Evolutionary conservation across 2,113 vertebrate species (phyloP).

Genomic region (Gasterosteus nipponicus): DNA sequence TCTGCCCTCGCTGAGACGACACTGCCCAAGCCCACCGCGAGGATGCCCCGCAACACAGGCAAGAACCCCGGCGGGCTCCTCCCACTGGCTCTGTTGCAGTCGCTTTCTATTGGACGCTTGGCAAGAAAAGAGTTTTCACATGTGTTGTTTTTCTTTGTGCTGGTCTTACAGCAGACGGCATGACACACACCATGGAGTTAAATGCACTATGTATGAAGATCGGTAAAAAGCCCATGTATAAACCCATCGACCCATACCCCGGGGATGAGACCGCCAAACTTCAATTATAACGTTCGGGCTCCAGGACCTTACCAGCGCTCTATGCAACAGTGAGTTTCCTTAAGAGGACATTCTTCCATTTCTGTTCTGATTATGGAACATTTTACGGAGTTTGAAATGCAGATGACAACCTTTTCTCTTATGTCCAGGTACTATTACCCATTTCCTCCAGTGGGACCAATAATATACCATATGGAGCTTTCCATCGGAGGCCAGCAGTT

Average conservation of each 20-base stretch:
- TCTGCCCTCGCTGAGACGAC: conserved; percentile 90
- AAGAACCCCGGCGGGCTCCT: conserved; percentile 86
- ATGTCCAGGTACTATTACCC: conserved; percentile 94
- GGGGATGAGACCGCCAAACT: conserved; percentile 91
- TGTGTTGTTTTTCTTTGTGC: not conserved
- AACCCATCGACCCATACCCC: conserved; percentile 93
- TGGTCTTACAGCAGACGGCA: conserved; percentile 83
- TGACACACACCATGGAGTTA: conserved; percentile 93
- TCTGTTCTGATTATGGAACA: not conserved
- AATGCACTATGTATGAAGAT: conserved; percentile 97
- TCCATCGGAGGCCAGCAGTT: conserved; percentile 97
- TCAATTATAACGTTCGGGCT: conserved; percentile 90
- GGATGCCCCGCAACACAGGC: conserved; percentile 87
- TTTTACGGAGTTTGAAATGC: not conserved
- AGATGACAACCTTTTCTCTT: not conserved
- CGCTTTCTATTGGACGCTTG: not conserved
- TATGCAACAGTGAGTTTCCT: conserved; percentile 80
- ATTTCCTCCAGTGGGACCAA: conserved; percentile 91
- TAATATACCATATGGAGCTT: conserved; percentile 96
- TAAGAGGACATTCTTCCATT: not conserved
- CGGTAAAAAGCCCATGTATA: conserved; percentile 96
- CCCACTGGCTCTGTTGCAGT: conserved; percentile 30
- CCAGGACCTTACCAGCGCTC: conserved; percentile 92
- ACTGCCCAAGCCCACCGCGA: conserved; percentile 88
- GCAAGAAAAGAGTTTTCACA: not conserved